A percentile compares a stretch with the other conserved stretches of the same genome.
Conservation (phyloP, 2,113 vertebrate genomes). For the Oryzias woworae region DNA sequence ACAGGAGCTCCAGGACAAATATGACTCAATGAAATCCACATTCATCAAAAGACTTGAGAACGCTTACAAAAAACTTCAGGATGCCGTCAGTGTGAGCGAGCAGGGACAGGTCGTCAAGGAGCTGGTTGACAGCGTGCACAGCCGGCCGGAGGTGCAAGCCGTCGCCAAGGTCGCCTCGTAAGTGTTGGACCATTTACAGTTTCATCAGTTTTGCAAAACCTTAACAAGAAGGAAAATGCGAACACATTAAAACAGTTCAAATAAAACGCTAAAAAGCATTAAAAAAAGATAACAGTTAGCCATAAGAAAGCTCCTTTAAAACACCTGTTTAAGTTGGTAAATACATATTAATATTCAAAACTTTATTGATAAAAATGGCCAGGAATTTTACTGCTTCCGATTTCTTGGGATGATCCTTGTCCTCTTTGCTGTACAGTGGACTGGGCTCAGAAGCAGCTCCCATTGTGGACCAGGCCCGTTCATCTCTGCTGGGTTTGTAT, state of each 20-base stretch:
- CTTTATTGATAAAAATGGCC: no score
- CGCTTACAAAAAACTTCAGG: conserved; percentile 17
- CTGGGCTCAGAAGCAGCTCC: conserved; percentile 48
- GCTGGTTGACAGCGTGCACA: not conserved
- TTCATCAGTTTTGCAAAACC: no score
- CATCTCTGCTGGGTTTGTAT: conserved; percentile 58
- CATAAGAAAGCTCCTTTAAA: not conserved
- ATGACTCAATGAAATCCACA: conserved; percentile 30
- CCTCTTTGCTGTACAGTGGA: conserved; percentile 46
- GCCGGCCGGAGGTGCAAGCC: conserved; percentile 37
- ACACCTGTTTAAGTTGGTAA: not conserved
- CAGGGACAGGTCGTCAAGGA: conserved; percentile 1
- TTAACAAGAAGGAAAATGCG: no score
- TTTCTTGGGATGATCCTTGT: conserved; percentile 1
- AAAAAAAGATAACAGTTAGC: no score
- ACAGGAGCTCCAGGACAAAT: conserved; percentile 69
- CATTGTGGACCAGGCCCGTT: conserved; percentile 57
- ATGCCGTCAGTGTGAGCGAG: rapidly evolving
- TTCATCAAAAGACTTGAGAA: conserved; percentile 59
- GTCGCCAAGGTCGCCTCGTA: conserved; percentile 49
- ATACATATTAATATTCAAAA: no score
- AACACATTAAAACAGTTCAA: no score
- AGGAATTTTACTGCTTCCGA: not conserved
- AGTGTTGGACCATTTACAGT: conserved; percentile 19
- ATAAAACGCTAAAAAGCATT: no score